Base-by-base conservation (phyloP, 2,113 vertebrate genomes). In the Larimichthys polyactis region DNA sequence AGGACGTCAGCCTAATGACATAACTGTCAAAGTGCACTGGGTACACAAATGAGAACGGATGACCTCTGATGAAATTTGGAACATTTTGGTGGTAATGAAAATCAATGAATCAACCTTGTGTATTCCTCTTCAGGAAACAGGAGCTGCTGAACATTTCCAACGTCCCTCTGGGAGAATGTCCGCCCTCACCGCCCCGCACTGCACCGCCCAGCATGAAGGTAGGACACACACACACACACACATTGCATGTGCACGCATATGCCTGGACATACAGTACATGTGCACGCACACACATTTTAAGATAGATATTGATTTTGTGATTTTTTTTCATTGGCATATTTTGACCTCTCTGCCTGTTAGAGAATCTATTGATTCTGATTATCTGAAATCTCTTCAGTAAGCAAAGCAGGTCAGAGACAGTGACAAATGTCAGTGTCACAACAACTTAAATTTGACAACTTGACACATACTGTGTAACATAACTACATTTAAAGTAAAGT, bases 201-300 rank as follows among this genome's bases (percentile, higher is more conserved):
- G 98, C 98, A 0, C 98, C 98, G 0, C 96, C 98, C 67, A 97
- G 93, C 90, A 98, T 98, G 96, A 99, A 97, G 97, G 98, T 98
- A 96, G 92, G 95, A 81, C 40, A 15, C 44, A 11, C 17, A 40
- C 65, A 29, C 29, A 62, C 5, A 49, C 43, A 40, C 7, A 44
- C 43, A 40, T 14, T 27, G 4, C 24, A n/a, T 52, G 16, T 29
- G 11, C 52, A 58, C 65, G 49, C 64, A 59, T 14, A 51, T 48
- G 14, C 1, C 40, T 5, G 32, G 12, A 15, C 49, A 63, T 15
- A 59, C 63, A 75, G 4, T 7, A 40, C 36, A 40, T 46, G 22
- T 11, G 22, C n/a, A 49, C 59, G 44, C 49, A 32, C 43, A 51
- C 57, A 44, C 22, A 6, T 27, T 24, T 71, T 57, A 43, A 54